Conservation (phyloP, 2,888 invertebrate species). For the Clanis bilineata region DNA sequence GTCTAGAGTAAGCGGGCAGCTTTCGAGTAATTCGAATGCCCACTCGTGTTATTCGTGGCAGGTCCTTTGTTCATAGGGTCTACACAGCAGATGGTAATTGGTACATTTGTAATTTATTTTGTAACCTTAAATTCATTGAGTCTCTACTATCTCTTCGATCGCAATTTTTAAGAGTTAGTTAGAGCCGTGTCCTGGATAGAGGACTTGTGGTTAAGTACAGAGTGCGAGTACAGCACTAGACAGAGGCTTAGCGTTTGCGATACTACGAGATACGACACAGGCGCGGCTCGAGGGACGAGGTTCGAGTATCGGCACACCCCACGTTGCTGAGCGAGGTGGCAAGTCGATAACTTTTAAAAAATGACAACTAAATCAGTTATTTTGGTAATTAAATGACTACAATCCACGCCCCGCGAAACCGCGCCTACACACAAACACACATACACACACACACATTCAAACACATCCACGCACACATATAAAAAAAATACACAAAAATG, state of each 20-base stretch:
- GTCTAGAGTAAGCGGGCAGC: no score
- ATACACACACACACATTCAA: constrained; percentile 25
- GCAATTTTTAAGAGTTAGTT: not conserved
- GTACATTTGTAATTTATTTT: no score
- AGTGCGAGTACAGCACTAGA: not conserved
- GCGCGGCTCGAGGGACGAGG: not conserved
- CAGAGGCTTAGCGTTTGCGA: constrained; percentile 21
- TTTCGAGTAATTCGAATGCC: no score
- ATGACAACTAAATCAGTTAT: no score
- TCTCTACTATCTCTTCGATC: not conserved
- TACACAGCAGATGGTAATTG: no score
- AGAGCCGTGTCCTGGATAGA: not conserved
- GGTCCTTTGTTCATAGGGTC: no score
- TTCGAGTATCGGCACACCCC: no score
- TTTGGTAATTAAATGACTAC: not conserved
- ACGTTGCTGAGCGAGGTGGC: no score
- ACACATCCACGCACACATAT: constrained; percentile 28
- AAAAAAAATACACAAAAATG: constrained; percentile 38
- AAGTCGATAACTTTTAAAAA: no score
- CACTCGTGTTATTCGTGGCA: no score
- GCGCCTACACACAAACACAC: constrained; percentile 24
- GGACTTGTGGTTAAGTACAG: constrained; percentile 1
- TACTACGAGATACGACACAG: constrained; percentile 19
- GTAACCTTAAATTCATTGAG: no score
- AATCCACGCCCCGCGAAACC: not conserved